These are phyloP conservation scores for Melipona beecheii DNA, from an alignment of 2,888 invertebrate species.

Conservation along the genomic window DNA sequence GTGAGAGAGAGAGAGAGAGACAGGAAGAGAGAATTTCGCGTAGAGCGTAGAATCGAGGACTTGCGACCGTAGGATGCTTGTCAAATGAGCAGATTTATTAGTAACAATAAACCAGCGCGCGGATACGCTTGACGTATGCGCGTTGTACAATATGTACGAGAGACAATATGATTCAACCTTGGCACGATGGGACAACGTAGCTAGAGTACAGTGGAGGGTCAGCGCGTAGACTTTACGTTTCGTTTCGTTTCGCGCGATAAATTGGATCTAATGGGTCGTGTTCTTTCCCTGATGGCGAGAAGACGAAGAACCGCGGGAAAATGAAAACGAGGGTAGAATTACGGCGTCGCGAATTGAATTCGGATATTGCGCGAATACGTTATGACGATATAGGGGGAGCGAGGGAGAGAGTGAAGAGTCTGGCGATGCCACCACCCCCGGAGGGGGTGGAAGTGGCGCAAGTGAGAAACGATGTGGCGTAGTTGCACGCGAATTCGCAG, in stretches of 20 bases:
- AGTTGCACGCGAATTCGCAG: neutral
- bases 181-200: neutral
- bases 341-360: neutral
- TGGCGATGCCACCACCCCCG: neutral
- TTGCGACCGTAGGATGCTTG: slow-evolving; percentile 28
- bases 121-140: slow-evolving; percentile 46
- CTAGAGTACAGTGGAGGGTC: neutral
- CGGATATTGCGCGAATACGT: neutral
- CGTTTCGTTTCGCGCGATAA: neutral
- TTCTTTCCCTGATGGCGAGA: neutral
- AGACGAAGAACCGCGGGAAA: neutral
- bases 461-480: neutral
- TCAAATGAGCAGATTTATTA: slow-evolving; percentile 58
- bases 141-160: slow-evolving; percentile 17
- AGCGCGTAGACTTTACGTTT: neutral
- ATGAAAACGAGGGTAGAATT: neutral
- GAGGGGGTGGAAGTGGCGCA: too few relatives aligned
- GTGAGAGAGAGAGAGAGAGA: neutral
- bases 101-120: slow-evolving; percentile 46
- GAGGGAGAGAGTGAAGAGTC: neutral
- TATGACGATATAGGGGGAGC: neutral
- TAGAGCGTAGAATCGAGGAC: neutral
- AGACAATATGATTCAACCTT: neutral
- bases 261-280: slow-evolving; percentile 1
- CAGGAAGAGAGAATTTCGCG: neutral